Evolutionary conservation across 2,113 vertebrate genomes (phyloP).

Genomic region (Macrotus californicus): DNA sequence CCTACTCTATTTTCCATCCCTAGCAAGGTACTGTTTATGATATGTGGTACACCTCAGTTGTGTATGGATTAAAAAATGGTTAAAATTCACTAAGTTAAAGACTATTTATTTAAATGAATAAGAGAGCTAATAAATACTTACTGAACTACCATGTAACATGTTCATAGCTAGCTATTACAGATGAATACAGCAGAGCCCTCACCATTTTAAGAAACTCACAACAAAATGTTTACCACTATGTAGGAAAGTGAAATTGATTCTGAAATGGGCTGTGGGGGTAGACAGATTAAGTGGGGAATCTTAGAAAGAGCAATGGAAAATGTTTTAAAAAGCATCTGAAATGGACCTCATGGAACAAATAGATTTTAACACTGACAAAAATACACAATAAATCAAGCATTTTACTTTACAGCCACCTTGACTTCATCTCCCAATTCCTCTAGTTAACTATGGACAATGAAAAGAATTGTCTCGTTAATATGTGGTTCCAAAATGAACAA

Average conservation of each 20-base stretch:
- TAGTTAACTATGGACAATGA: not conserved
- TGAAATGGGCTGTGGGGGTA: not conserved
- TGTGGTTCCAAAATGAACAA: not conserved
- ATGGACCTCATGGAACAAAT: not conserved
- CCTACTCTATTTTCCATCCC: not conserved
- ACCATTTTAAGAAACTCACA: not conserved
- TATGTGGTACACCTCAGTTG: not conserved
- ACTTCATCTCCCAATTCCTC: not conserved
- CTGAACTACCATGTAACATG: not conserved
- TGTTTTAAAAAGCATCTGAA: not conserved
- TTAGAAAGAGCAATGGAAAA: not conserved
- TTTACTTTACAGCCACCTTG: conserved; percentile 14
- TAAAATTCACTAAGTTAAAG: conserved; percentile 5
- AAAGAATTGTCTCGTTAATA: not conserved
- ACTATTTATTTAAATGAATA: not conserved
- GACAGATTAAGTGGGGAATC: not conserved
- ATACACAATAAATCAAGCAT: not conserved
- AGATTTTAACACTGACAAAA: not conserved
- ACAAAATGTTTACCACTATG: not conserved
- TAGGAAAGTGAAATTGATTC: not conserved
- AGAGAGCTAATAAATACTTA: not conserved
- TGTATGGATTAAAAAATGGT: not conserved
- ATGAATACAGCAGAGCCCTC: not conserved
- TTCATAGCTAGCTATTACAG: not conserved
- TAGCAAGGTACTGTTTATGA: not conserved